Conservation (phyloP, 1,140 invertebrate species). For the Scaptomyza montana region DNA sequence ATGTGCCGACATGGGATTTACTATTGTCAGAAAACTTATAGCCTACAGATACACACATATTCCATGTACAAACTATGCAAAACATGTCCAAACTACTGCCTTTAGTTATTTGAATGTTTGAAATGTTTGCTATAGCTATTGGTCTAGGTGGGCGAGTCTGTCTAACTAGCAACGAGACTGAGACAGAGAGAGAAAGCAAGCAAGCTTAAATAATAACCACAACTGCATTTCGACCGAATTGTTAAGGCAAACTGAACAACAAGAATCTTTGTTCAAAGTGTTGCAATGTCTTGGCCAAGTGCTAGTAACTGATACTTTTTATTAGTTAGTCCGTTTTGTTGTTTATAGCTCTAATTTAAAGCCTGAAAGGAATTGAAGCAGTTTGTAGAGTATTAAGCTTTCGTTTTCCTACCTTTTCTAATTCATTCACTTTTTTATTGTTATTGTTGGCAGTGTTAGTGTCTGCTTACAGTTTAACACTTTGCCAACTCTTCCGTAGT, state of each 20-base stretch:
- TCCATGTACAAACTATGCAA: not conserved
- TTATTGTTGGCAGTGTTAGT: conserved; percentile 48
- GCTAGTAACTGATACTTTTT: not conserved
- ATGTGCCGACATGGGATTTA: conserved; percentile 10
- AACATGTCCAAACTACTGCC: no score
- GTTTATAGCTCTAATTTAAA: not conserved
- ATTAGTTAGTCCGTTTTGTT: not conserved
- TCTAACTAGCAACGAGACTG: not conserved
- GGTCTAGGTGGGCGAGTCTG: not conserved
- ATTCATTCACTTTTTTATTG: conserved; percentile 4
- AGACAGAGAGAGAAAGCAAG: no score
- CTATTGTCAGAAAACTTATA: not conserved
- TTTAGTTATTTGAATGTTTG: not conserved
- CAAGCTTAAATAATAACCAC: not conserved
- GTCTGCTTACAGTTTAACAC: conserved; percentile 78
- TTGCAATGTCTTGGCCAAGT: not conserved
- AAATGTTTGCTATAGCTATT: not conserved
- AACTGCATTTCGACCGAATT: not conserved
- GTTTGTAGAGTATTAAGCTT: conserved; percentile 17
- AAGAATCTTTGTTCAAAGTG: no score
- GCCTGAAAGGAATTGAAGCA: no score
- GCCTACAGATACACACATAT: not conserved
- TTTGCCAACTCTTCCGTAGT: conserved; percentile 44
- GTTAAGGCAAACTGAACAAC: no score
- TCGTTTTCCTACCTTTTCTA: not conserved